Evolutionary conservation across 2,888 invertebrate genomes (phyloP).

Genomic region (Brachycybe producta): DNA sequence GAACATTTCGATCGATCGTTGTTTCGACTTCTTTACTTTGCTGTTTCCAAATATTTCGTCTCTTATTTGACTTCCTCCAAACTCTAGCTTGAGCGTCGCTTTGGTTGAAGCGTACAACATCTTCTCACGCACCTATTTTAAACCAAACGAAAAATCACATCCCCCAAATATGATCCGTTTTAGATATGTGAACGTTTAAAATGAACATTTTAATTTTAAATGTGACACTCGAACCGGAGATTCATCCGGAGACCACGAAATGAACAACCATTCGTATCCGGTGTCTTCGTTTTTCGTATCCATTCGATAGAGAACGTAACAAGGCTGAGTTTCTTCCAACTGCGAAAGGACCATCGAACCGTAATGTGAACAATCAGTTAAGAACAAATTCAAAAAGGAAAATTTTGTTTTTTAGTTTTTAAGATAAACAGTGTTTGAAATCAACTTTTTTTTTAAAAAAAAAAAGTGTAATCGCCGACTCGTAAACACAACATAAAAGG

Average conservation of each 20-base stretch:
- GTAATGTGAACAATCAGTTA: constrained; percentile 37
- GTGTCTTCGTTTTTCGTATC: constrained; percentile 46
- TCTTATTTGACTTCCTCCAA: constrained; percentile 83
- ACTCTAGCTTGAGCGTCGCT: constrained; percentile 90
- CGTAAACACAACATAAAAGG: constrained; percentile 19
- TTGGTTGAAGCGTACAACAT: constrained; percentile 98
- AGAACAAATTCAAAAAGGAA: constrained; percentile 5
- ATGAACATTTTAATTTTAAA: background rate
- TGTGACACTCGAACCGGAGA: constrained; percentile 46
- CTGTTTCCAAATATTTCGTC: constrained; percentile 86
- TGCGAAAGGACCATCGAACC: constrained; percentile 57
- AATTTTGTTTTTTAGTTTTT: background rate
- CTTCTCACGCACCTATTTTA: constrained; percentile 66
- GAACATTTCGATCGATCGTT: background rate
- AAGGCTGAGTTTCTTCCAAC: constrained; percentile 67
- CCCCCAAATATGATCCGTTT: no score
- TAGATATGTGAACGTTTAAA: no score
- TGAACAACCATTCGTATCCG: constrained; percentile 81
- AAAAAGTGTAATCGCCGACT: background rate
- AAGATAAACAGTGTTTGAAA: background rate
- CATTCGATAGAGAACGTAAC: constrained; percentile 75
- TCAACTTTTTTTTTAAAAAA: background rate
- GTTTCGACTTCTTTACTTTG: constrained; percentile 39
- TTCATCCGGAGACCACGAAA: constrained; percentile 88
- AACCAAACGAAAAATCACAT: constrained; percentile 2